Evolutionary conservation across 1,140 invertebrate species (phyloP), one percentile per base, ranked within the genome.

Genomic region (Drosophila malerkotliana): DNA sequence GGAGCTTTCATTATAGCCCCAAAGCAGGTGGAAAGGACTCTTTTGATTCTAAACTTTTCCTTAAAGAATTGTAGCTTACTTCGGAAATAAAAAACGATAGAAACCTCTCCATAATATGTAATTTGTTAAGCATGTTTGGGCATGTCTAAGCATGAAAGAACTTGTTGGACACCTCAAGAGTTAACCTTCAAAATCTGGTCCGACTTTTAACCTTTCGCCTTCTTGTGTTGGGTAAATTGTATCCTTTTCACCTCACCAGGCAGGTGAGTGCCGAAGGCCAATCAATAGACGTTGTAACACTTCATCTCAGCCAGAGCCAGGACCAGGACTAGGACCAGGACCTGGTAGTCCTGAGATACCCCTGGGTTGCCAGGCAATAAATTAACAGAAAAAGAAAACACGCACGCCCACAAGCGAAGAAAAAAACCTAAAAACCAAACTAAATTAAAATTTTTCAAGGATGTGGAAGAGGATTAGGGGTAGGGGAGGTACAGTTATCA

Each of bases 391-490:
- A n/a, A n/a, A 37, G 34, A 7, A 37, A 37, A 37, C 8, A 37
- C 9, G 9, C 9, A n/a, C 34, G 10, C 34, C 8, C 10, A 37
- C 34, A 2, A 4, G 10, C 3, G 14, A 15, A 4, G 14, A 15
- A 55, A 53, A 53, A 44, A 9, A 12, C 14, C 18, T 2, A 12
- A 39, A n/a, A 51, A 55, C 34, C 63, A 72, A 72, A 79, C 71
- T 56, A 63, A 83, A 77, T 79, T 83, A 76, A 76, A 84, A 84
- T 72, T 59, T 55, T 32, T 28, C 44, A 54, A 41, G 7, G 41
- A 21, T 45, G 15, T 12, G 14, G 1, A 14, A 5, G 41, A n/a
- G 14, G 2, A 21, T 21, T 21, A 21, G 3, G 21, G 21, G 21
- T 21, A 21, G 39, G 4, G 39, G 4, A n/a, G n/a, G 39, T 57